Evolutionary conservation across 2,113 vertebrate genomes (phyloP), one percentile per base, ranked within the genome.

Genomic region (Pyrgilauda ruficollis): DNA sequence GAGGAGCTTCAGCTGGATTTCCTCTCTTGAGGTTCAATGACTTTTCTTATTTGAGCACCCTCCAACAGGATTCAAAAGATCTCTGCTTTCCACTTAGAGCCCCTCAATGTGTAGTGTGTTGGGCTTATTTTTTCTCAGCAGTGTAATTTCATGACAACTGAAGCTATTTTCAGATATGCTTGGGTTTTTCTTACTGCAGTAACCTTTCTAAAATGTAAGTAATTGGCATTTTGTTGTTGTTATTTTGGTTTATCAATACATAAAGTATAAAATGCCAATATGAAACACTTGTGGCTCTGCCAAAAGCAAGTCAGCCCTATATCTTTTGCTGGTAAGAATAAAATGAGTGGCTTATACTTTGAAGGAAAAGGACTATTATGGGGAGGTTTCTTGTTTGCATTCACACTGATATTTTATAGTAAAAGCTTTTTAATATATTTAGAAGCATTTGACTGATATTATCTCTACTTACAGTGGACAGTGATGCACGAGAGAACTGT

Each of bases 1-100:
- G 23, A 84, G 89, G 58, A 86, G 23, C 49, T 77, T 75, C 81
- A 75, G 80, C 87, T 94, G 81, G 56, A 70, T 84, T 90, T 94
- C 47, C 56, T 84, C 69, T 89, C 61, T 75, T 13, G 2, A 72
- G 66, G 49, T 43, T 68, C 59, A 13, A 86, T 55, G 73, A 41
- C 52, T 77, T 93, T 58, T 91, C n/a, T 66, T 73, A 35, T 55
- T 72, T 85, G 88, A 90, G 76, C 39, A 94, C 66, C 64, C 77
- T 94, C 73, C 72, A 89, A 46, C 13, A 61, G 69, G 31, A 74
- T 75, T 80, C 68, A 61, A 28, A 90, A 94, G 76, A 74, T 91
- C 64, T 90, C 69, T 78, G 62, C 61, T 52, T 92, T 89, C 77
- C 61, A 64, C 74, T 80, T 84, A 31, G 27, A 87, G 61, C 11